A percentile compares a stretch with the other conserved stretches of the same genome.
These are phyloP conservation scores for Dromaius novaehollandiae DNA, from an alignment of 2,113 vertebrate species.

Conservation along the genomic window DNA sequence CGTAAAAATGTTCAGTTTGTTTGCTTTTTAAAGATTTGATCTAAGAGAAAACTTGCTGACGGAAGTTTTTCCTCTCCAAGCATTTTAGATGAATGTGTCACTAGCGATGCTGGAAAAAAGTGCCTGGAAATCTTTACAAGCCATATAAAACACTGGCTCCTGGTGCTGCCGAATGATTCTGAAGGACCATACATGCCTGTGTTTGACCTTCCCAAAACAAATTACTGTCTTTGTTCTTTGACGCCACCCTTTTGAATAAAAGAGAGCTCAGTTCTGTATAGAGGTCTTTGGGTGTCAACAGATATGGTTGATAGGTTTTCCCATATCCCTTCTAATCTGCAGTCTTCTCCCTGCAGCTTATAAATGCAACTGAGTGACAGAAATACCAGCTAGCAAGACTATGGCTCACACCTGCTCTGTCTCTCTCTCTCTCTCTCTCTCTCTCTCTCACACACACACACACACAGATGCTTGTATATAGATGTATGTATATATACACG, in stretches of 20 bases:
- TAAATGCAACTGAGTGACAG: not conserved
- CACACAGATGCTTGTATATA: not conserved
- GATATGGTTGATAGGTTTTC: not conserved
- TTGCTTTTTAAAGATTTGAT: not conserved
- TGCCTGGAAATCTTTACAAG: not conserved
- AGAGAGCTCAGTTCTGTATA: not conserved
- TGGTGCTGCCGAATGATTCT: not conserved
- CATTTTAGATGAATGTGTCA: not conserved
- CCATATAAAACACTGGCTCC: not conserved
- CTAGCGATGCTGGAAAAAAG: not conserved
- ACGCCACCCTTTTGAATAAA: not conserved
- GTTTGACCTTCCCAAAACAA: slow-evolving; percentile 9
- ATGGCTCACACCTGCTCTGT: not conserved
- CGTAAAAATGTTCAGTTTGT: not conserved
- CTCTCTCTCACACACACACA: not conserved
- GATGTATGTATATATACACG: not conserved
- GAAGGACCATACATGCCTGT: not conserved
- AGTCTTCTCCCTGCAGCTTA: not conserved
- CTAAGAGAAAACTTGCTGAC: not conserved
- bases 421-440: too few relatives aligned
- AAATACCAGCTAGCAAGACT: not conserved
- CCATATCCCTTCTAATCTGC: not conserved
- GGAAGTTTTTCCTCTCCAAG: not conserved
- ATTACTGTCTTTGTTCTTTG: not conserved
- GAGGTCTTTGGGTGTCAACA: not conserved